Conservation (phyloP, 2,113 vertebrate genomes). For the Grantiella picta region DNA sequence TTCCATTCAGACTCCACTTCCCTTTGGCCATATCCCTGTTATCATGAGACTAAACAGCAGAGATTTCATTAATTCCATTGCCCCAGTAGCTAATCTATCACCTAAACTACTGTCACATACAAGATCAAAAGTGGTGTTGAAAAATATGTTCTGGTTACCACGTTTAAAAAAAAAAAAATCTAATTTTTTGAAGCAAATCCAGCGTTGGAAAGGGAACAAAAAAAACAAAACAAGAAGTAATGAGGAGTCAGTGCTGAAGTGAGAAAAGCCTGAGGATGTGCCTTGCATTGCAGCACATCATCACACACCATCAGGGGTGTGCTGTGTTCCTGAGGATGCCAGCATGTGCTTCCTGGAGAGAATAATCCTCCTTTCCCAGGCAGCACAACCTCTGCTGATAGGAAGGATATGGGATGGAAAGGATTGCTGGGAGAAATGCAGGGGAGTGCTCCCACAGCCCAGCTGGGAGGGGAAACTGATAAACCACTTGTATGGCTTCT, state of each 20-base stretch:
- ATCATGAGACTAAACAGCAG: neutral
- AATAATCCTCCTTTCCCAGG: neutral
- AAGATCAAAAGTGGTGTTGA: neutral
- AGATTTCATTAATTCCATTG: conserved; percentile 4
- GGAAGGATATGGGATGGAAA: neutral
- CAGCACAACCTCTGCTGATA: neutral
- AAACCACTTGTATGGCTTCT: neutral
- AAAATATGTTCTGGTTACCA: neutral
- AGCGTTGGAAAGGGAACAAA: neutral
- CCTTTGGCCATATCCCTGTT: neutral
- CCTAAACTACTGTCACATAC: neutral
- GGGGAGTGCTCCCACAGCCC: neutral
- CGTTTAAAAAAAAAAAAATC: neutral
- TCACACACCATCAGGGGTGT: rapidly evolving
- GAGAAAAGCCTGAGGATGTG: neutral
- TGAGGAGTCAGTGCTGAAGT: neutral
- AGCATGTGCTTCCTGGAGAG: neutral
- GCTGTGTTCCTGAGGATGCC: neutral
- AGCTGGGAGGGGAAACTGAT: neutral
- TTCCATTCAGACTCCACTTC: neutral
- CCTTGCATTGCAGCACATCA: rapidly evolving
- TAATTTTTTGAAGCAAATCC: neutral
- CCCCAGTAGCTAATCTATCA: neutral
- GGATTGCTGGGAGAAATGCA: neutral
- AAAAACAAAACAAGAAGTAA: neutral